Conservation (phyloP, 1,140 invertebrate genomes). For the Mercenaria mercenaria region DNA sequence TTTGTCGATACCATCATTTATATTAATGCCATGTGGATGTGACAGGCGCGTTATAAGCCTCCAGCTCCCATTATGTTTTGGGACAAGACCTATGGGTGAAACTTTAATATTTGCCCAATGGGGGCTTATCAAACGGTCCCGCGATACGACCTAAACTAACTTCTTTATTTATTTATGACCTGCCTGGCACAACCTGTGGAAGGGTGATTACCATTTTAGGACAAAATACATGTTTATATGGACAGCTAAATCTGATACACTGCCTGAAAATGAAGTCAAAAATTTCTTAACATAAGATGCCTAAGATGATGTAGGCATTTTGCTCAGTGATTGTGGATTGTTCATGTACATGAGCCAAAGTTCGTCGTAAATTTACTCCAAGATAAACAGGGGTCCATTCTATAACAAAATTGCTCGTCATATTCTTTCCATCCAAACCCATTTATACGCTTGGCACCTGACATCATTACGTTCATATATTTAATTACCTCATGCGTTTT, state of each 20-base stretch:
- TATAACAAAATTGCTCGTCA: neutral
- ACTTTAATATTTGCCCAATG: constrained; percentile 17
- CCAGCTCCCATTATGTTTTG: no score
- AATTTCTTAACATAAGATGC: neutral
- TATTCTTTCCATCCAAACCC: neutral
- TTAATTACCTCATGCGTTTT: neutral
- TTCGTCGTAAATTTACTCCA: neutral
- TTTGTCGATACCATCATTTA: constrained; percentile 68
- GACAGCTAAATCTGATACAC: neutral
- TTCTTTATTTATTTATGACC: constrained; percentile 34
- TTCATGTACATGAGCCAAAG: neutral
- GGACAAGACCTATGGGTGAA: no score
- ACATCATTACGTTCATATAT: no score
- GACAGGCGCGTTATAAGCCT: constrained; percentile 58
- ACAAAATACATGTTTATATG: neutral
- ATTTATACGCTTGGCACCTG: neutral
- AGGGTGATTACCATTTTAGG: neutral
- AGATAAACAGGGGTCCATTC: neutral
- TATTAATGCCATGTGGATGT: constrained; percentile 11
- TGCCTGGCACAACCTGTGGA: neutral
- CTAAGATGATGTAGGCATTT: neutral
- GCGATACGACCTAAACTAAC: neutral
- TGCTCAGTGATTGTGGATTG: no score
- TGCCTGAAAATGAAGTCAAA: neutral
- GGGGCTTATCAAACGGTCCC: neutral